Conservation (phyloP, 2,888 invertebrate species). For the Torymus tubicola region DNA sequence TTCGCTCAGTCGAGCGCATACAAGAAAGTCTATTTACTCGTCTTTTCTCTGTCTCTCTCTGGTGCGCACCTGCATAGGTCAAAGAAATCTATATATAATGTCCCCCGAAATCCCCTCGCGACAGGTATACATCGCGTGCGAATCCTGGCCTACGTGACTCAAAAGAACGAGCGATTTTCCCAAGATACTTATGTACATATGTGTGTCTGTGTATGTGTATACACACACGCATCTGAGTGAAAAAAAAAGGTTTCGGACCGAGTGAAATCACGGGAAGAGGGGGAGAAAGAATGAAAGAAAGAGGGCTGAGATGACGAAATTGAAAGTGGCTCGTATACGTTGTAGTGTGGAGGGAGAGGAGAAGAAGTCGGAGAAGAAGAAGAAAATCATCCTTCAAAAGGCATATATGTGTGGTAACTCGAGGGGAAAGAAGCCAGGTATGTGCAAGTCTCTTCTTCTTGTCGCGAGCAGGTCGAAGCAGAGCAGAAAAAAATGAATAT, state of each 20-base stretch:
- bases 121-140: not conserved
- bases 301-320: not conserved
- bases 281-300: not conserved
- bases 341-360: not conserved
- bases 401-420: not conserved
- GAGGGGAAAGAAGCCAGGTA: conserved; percentile 26
- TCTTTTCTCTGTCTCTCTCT: too few relatives aligned
- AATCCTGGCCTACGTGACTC: not conserved
- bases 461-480: not conserved
- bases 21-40: too few relatives aligned
- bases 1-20: too few relatives aligned
- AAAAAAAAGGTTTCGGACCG: conserved; percentile 16
- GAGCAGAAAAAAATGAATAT: conserved; percentile 22
- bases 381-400: conserved; percentile 32
- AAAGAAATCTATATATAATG: too few relatives aligned
- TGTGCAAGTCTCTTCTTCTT: not conserved
- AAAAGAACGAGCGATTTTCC: conserved; percentile 33
- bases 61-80: too few relatives aligned
- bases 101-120: too few relatives aligned
- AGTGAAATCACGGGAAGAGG: conserved; percentile 7
- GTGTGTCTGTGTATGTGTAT: too few relatives aligned
- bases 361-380: not conserved
- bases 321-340: not conserved
- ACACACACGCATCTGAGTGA: not conserved
- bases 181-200: conserved; percentile 5